These are phyloP conservation scores for Caenorhabditis drosophilae DNA, from an alignment of 2,888 invertebrate genomes.

Conservation along the genomic window DNA sequence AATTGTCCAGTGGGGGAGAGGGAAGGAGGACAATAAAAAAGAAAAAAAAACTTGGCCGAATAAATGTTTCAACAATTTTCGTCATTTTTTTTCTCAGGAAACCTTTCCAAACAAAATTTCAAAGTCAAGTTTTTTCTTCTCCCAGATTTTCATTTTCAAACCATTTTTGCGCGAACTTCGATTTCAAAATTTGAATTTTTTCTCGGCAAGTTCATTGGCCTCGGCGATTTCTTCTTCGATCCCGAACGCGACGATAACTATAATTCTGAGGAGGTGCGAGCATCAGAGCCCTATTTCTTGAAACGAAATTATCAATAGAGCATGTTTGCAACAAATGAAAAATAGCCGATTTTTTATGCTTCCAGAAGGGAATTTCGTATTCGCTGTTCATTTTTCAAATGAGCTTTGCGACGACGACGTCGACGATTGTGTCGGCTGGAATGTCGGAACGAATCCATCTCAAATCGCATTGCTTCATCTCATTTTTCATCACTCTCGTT, in stretches of 20 bases:
- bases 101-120: too few relatives aligned
- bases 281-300: too few relatives aligned
- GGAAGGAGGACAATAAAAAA: too few relatives aligned
- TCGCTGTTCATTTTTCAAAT: slow-evolving; percentile 63
- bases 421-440: slow-evolving; percentile 65
- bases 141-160: too few relatives aligned
- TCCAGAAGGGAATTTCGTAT: slow-evolving; percentile 45
- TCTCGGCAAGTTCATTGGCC: slow-evolving; percentile 45
- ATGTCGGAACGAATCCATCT: slow-evolving; percentile 65
- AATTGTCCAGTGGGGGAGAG: too few relatives aligned
- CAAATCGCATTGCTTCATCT: slow-evolving; percentile 59
- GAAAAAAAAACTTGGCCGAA: too few relatives aligned
- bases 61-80: too few relatives aligned
- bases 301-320: slow-evolving; percentile 15
- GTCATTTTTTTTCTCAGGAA: too few relatives aligned
- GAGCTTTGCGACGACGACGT: slow-evolving; percentile 64
- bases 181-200: too few relatives aligned
- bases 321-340: too few relatives aligned
- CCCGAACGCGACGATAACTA: slow-evolving; percentile 44
- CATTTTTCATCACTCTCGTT: slow-evolving; percentile 50
- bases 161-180: too few relatives aligned
- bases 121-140: too few relatives aligned
- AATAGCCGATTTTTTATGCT: background rate
- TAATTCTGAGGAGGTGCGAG: slow-evolving; percentile 43
- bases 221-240: slow-evolving; percentile 62